Base-by-base conservation (phyloP, 2,888 invertebrate species). In the Hipparchia semele region DNA sequence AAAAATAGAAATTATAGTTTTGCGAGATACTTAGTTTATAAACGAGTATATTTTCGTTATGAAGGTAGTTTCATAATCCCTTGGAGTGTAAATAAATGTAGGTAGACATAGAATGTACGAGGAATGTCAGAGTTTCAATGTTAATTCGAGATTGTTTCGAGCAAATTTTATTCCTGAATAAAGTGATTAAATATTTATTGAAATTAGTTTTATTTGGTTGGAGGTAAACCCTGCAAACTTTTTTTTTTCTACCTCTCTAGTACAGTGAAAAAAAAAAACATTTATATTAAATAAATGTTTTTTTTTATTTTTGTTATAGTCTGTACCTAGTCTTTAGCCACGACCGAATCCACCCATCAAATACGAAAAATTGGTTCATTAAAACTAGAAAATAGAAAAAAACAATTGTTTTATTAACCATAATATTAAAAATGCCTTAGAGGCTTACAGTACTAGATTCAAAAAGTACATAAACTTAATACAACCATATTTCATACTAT, bases 81-180 rank as follows among this genome's bases (percentile, higher is more conserved):
- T 79, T 74, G 79, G 79, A 76, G 76, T 87, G 86, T 87, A 85
- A 68, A 88, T 85, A 80, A 76, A 39, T 72, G 80, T 86, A 86
- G 86, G 76, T 82, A 81, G 81, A 65, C 68, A 74, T 78, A 79
- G 78, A 73, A 75, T 72, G 69, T 73, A 68, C 69, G 66, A 68
- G 76, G 72, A 73, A 65, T 75, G 76, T 76, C 76, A 70, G 71
- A 75, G 77, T 79, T 81, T 80, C 74, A 80, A 80, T 80, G 84
- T 86, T 85, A 83, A 81, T 87, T 86, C 82, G 68, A 84, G 79
- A 86, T 87, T 88, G 84, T 87, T 84, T 86, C 83, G 79, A 82
- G 84, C 87, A 90, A 83, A 91, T 89, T 91, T 87, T 88, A 92
- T 90, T 90, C 89, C 90, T 78, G 80, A 92, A 90, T 92, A 92